Evolutionary conservation across 2,888 invertebrate species (phyloP).

Genomic region (Drosophila vallismaia): DNA sequence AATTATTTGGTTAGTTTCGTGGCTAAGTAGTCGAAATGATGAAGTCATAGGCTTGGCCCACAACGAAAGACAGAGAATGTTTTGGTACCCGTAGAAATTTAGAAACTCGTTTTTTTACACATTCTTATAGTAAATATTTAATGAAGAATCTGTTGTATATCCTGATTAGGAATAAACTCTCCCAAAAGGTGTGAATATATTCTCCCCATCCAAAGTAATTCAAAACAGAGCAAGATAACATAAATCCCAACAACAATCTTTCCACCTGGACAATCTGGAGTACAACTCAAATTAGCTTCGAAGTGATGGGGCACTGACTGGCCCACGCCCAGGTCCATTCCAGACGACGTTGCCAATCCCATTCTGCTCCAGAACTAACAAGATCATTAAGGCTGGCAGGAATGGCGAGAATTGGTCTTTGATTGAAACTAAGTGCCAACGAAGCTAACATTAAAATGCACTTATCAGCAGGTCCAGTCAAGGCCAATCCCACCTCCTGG

Average conservation of each 20-base stretch:
- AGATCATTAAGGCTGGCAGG: constrained; percentile 67
- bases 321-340: constrained; percentile 30
- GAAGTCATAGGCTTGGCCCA: constrained; percentile 60
- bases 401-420: constrained; percentile 56
- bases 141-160: too few relatives aligned
- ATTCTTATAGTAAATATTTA: too few relatives aligned
- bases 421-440: constrained; percentile 56
- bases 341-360: constrained; percentile 5
- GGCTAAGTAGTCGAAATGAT: constrained; percentile 47
- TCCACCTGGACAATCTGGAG: constrained; percentile 31
- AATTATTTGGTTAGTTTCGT: constrained; percentile 46
- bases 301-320: constrained; percentile 14
- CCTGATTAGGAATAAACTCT: too few relatives aligned
- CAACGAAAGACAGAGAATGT: constrained; percentile 10
- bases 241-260: constrained; percentile 27
- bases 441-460: constrained; percentile 73
- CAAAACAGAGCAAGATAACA: constrained; percentile 4
- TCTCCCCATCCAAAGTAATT: not conserved
- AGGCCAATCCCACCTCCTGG: constrained; percentile 50
- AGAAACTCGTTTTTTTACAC: not conserved
- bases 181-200: not conserved
- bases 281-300: constrained; percentile 50
- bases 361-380: constrained; percentile 46
- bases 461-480: constrained; percentile 57
- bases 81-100: constrained; percentile 11